Evolutionary conservation across 2,888 invertebrate genomes (phyloP), one percentile per base, ranked within the genome.

Genomic region (Tetragnatha montana): DNA sequence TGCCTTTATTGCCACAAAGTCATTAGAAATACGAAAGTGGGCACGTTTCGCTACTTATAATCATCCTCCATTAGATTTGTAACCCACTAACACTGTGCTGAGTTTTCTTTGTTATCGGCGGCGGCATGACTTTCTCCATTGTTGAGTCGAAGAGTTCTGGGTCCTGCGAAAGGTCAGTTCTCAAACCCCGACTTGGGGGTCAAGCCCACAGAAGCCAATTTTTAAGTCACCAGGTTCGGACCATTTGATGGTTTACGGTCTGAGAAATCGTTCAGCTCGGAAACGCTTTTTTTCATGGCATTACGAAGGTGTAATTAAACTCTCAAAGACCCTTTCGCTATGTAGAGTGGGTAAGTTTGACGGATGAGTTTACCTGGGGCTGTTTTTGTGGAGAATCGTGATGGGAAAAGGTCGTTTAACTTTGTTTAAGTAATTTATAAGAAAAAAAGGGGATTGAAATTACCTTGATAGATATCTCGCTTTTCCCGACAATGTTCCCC

Each of bases 1-100:
- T 89, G 81, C 85, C 70, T 85, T 76, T 60, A 85, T 89, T 76
- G 70, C 78, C 80, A 70, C 21, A 22, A 78, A 87, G 76, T 85
- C 89, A 85, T 89, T 89, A 85, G 89, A 81, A 81, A 71, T 75
- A 76, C 81, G 70, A 75, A 68, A 49, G 69, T 47, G 21, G 35
- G 89, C 89, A 89, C 89, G 89, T 81, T 89, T 85, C 76, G 73
- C 81, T 81, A 75, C 85, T 81, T 82, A 81, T 85, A 85, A 85
- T 85, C 81, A 89, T 76, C 60, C 69, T 68, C 85, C 70, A 78
- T 89, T 81, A 81, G 84, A 75, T 81, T 81, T 71, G 70, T 89
- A 89, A 89, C 89, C 85, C 81, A 88, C 88, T 88, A 83, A 88
- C 83, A 73, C 68, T 73, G 50, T 49, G 50, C 49, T 60, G 35